These are phyloP conservation scores for Tenthredo mesomela DNA, from an alignment of 2,888 invertebrate genomes.

Conservation along the genomic window DNA sequence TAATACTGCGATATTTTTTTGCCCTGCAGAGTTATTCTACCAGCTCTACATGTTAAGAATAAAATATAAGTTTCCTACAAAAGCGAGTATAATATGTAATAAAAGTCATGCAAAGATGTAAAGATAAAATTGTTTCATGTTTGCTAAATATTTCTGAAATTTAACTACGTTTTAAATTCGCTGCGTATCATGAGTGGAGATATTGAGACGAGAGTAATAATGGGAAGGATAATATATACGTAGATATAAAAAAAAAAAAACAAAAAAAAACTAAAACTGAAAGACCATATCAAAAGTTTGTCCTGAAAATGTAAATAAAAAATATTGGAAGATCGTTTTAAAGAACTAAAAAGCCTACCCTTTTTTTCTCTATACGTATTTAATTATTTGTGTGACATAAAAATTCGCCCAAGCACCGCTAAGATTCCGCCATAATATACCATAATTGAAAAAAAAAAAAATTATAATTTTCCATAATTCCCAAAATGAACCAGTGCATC, in stretches of 20 bases:
- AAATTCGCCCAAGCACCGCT: slow-evolving; percentile 34
- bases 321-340: neutral
- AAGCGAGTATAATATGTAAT: neutral
- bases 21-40: neutral
- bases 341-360: neutral
- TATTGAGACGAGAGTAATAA: neutral
- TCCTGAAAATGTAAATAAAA: slow-evolving; percentile 18
- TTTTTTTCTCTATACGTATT: neutral
- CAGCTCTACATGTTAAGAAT: neutral
- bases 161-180: neutral
- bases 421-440: slow-evolving; percentile 38
- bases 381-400: neutral
- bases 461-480: slow-evolving; percentile 46
- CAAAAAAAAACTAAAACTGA: neutral
- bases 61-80: neutral
- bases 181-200: neutral
- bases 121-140: neutral
- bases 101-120: neutral
- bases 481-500: slow-evolving; percentile 63
- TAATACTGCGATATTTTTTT: neutral
- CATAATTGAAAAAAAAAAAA: neutral
- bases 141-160: neutral
- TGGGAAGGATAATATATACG: neutral
- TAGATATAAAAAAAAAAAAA: neutral
- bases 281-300: neutral